Base-by-base conservation (phyloP, 2,797 vertebrate genomes). In the Myotis pilosus region DNA sequence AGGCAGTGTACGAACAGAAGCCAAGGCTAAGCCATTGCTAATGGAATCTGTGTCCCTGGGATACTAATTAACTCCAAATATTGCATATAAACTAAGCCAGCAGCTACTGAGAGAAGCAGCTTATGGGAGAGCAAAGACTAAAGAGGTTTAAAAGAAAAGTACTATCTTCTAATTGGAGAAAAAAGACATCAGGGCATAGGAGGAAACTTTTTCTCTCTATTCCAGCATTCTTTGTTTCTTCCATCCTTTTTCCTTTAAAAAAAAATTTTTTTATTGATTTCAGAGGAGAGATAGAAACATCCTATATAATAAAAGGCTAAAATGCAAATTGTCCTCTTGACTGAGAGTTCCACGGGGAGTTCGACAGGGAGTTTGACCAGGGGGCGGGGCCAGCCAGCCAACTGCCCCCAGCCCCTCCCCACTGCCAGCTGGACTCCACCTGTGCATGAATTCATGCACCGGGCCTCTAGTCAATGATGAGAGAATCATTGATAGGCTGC, bases 31-130 rank as follows among this genome's bases (percentile, higher is more conserved):
- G 30, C 75, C 82, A 94, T 22, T 68, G 53, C 93, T 91, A 74
- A 91, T 69, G 87, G 64, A 96, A 75, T 93, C 87, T 87, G 74
- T 92, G 93, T 85, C 66, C 92, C 89, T 94, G 69, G 81, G 96
- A 97, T 94, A 89, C 94, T 95, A 97, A 96, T 95, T 94, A 96
- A 93, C 92, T 92, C 78, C 75, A 94, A 95, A 95, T 93, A 95
- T n/a, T 94, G 81, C 64, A 68, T 72, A 88, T 86, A 85, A 95
- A 90, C 93, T 94, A 92, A 95, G 74, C 81, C 23, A 74, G 74
- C 25, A 80, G 60, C 92, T 80, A 95, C 53, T 74, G 41, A 95
- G 75, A 85, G 89, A 30, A 95, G 41, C 76, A 87, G 28, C 11
- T 87, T 53, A 90, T 22, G 68, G 55, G 51, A 94, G 44, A 90